Evolutionary conservation across 2,797 vertebrate genomes (phyloP).

Genomic region (Sparidentex hasta): DNA sequence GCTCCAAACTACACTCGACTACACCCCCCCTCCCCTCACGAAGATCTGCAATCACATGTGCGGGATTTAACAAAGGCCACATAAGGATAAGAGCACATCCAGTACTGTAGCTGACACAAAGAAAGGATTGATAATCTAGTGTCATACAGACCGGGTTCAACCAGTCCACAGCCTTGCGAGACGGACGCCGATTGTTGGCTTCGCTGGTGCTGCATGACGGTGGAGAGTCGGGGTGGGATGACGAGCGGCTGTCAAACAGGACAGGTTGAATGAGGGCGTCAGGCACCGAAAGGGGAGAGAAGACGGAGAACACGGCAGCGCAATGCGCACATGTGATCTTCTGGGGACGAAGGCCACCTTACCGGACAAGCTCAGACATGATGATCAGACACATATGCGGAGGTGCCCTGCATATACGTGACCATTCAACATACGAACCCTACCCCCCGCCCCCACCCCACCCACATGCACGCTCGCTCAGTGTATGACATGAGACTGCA

Average conservation of each 20-base stretch:
- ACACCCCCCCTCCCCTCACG: slow-evolving; percentile 15
- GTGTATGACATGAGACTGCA: slow-evolving; percentile 60
- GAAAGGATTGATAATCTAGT: slow-evolving; percentile 55
- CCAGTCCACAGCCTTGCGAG: slow-evolving; percentile 41
- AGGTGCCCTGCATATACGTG: slow-evolving; percentile 24
- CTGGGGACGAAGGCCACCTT: slow-evolving; percentile 25
- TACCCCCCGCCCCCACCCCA: slow-evolving; percentile 4
- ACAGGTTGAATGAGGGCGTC: slow-evolving; percentile 70
- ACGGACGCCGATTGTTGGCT: slow-evolving; percentile 27
- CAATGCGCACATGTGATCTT: slow-evolving; percentile 73
- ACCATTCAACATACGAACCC: slow-evolving; percentile 39
- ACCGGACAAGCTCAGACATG: slow-evolving; percentile 36
- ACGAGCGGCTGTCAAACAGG: slow-evolving; percentile 59
- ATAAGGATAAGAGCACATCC: slow-evolving; percentile 67
- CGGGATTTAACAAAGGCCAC: slow-evolving; percentile 72
- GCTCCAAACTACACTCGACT: slow-evolving; percentile 28
- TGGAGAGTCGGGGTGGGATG: slow-evolving; percentile 44
- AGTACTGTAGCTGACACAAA: slow-evolving; percentile 66
- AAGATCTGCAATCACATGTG: slow-evolving; percentile 69
- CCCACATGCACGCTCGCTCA: slow-evolving; percentile 5
- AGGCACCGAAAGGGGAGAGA: slow-evolving; percentile 13
- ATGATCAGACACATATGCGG: slow-evolving; percentile 36
- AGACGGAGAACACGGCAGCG: slow-evolving; percentile 37
- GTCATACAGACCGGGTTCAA: slow-evolving; percentile 51
- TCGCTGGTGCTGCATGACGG: slow-evolving; percentile 50